Conservation (phyloP, 1,140 invertebrate genomes). For the Aplysia californica region DNA sequence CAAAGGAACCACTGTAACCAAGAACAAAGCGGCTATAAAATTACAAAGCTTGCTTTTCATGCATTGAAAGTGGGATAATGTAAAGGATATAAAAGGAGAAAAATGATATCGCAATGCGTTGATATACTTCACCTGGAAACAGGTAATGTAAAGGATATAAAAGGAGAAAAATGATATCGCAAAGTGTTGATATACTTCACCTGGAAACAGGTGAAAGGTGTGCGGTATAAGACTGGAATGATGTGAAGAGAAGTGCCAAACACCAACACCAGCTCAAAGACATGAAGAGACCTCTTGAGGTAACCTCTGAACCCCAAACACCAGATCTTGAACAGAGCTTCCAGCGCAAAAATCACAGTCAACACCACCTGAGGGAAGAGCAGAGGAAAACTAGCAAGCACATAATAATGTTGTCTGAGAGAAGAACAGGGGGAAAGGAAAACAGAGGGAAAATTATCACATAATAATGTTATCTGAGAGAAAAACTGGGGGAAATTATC, state of each 20-base stretch:
- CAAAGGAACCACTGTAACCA: too few relatives aligned
- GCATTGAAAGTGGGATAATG: too few relatives aligned
- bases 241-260: conserved; percentile 96
- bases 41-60: too few relatives aligned
- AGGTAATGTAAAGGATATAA: too few relatives aligned
- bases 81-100: too few relatives aligned
- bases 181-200: too few relatives aligned
- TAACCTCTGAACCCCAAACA: conserved; percentile 95
- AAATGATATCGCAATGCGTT: too few relatives aligned
- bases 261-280: conserved; percentile 95
- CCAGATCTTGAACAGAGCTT: conserved; percentile 98
- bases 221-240: conserved; percentile 91
- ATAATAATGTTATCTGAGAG: too few relatives aligned
- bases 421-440: not conserved
- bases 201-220: conserved; percentile 95
- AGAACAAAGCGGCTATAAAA: too few relatives aligned
- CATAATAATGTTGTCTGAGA: not conserved
- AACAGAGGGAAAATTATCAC: too few relatives aligned
- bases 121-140: conserved; percentile 84
- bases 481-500: not conserved
- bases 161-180: too few relatives aligned
- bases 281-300: conserved; percentile 96
- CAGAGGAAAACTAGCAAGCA: not conserved
- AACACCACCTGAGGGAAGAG: conserved; percentile 88
- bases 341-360: conserved; percentile 93